Base-by-base conservation (phyloP, 1,140 invertebrate genomes). In the Chlorops oryzae region DNA sequence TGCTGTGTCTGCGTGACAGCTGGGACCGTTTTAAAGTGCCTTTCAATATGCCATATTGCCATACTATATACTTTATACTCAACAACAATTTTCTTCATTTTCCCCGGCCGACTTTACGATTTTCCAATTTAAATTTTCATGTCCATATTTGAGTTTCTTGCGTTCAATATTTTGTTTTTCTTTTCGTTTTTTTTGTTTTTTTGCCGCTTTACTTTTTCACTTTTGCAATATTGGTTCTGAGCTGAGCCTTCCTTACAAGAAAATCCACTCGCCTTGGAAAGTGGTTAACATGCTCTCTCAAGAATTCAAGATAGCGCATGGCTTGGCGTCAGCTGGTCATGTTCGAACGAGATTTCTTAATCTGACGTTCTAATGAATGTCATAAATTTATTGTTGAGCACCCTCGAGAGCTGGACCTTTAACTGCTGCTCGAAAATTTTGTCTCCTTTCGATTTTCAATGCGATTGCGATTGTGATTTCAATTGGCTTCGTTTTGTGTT, bases 311-410 rank as follows among this genome's bases (percentile, higher is more conserved):
- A 21, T 13, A 22, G 6, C 28, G 23, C 12, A 10, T 9, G 25
- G 23, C 9, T 34, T 54, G 55, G 62, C 60, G 65, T 67, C 62
- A 68, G 65, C 65, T 68, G 64, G 56, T 63, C 58, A 52, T 47
- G 47, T 51, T 49, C 38, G 22, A n/a, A 21, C 28, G 24, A 52
- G 52, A 63, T 63, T 68, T 60, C 61, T 59, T 68, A 67, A 68
- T 67, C 65, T 65, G 61, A 62, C 62, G 59, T 65, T 65, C 65
- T 68, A 68, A 68, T 68, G 65, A 68, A 68, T 68, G 65, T 68
- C 65, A 68, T 68, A 68, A 68, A 68, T 68, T 68, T 67, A 67
- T 68, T 59, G 64, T 53, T 56, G 47, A 59, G 59, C 52, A 25
- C 45, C 50, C 37, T n/a, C 37, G 17, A 50, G 39, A 5, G 6